Evolutionary conservation across 2,888 invertebrate species (phyloP).

Genomic region (Podabrus alpinus): DNA sequence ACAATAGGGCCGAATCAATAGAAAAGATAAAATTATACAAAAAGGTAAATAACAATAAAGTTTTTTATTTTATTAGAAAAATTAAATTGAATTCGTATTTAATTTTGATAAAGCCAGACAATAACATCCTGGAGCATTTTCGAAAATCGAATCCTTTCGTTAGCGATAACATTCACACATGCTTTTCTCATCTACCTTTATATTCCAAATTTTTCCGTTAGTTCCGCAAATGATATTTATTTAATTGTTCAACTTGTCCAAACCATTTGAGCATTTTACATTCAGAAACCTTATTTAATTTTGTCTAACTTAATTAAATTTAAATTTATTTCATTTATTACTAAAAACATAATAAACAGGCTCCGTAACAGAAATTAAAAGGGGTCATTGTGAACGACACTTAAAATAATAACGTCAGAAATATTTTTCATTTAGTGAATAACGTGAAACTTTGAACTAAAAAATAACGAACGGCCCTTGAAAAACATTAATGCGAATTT

Average conservation of each 20-base stretch:
- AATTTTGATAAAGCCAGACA: background rate
- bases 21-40: constrained; percentile 8
- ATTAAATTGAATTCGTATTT: background rate
- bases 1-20: background rate
- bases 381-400: background rate
- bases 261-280: background rate
- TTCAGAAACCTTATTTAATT: background rate
- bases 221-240: background rate
- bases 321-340: background rate
- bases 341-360: background rate
- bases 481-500: constrained; percentile 6
- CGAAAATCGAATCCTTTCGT: background rate
- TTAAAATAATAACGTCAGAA: background rate
- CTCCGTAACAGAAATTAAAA: background rate
- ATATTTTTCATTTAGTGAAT: background rate
- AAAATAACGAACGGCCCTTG: background rate
- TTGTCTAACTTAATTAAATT: background rate
- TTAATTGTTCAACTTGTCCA: background rate
- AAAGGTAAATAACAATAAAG: background rate
- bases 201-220: background rate
- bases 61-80: background rate
- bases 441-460: background rate
- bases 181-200: background rate
- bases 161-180: background rate
- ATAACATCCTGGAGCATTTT: background rate